phyloP scores from a whole-genome alignment of 1,140 invertebrate species.

The Drosophila athabasca region DNA sequence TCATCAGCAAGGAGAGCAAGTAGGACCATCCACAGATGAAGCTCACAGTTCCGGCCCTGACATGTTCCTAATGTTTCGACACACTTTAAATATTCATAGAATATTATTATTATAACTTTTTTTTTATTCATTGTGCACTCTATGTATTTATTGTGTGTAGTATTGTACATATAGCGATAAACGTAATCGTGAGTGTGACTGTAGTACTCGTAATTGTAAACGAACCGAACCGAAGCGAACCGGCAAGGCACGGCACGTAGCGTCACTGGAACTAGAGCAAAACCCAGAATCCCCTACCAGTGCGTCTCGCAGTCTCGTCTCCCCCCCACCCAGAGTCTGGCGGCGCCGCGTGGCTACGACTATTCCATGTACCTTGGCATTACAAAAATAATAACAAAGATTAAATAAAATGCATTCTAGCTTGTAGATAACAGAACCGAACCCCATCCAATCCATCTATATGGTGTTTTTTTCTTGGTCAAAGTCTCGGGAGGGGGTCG shows the following conservation, averaged over 20 bases:
- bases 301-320: neutral
- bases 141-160: slow-evolving; percentile 46
- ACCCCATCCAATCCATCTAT: neutral
- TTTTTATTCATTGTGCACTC: slow-evolving; percentile 24
- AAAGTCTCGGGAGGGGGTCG: neutral
- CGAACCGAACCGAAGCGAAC: neutral
- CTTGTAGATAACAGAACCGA: slow-evolving; percentile 34
- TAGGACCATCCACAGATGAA: neutral
- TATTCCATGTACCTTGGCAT: slow-evolving; percentile 52
- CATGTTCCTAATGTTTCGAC: slow-evolving; percentile 52
- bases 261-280: slow-evolving; percentile 2
- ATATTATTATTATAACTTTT: neutral
- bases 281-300: neutral
- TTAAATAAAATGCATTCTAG: slow-evolving; percentile 53
- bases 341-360: slow-evolving; percentile 24
- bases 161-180: slow-evolving; percentile 19
- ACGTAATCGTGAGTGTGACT: neutral
- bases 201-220: slow-evolving; percentile 20
- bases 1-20: slow-evolving; percentile 27
- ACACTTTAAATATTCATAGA: slow-evolving; percentile 1
- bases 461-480: slow-evolving; percentile 9
- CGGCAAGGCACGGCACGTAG: neutral
- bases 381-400: slow-evolving; percentile 30
- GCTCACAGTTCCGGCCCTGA: slow-evolving; percentile 8
- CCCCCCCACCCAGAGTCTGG: neutral